Conservation (phyloP, 2,113 vertebrate genomes). For the Ictidomys tridecemlineatus region DNA sequence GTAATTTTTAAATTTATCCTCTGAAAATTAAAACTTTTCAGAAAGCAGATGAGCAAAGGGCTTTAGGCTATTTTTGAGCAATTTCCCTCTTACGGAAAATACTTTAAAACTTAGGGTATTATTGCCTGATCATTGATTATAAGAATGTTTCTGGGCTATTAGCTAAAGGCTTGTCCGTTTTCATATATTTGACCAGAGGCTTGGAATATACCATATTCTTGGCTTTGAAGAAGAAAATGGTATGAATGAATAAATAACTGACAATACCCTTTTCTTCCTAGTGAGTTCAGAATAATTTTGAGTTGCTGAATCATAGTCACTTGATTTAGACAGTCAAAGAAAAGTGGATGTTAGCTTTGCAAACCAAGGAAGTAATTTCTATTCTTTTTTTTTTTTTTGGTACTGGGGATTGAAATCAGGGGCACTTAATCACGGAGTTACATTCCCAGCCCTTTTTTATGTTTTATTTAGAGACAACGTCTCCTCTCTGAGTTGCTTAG, state of each 20-base stretch:
- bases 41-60: background rate
- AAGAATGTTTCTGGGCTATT: background rate
- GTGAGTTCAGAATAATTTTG: conserved; percentile 46
- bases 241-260: background rate
- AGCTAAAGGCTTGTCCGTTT: conserved; percentile 16
- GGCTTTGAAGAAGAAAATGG: conserved; percentile 45
- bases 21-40: conserved; percentile 54
- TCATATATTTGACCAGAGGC: conserved; percentile 12
- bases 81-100: conserved; percentile 45
- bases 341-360: conserved; percentile 7
- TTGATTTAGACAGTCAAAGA: conserved; percentile 32
- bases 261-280: background rate
- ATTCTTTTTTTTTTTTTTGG: background rate
- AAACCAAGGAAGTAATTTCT: conserved; percentile 16
- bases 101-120: conserved; percentile 38
- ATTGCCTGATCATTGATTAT: background rate
- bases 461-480: too few species aligned
- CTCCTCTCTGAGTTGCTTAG: too few species aligned
- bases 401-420: too few species aligned
- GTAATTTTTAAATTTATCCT: conserved; percentile 10
- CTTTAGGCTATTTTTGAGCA: background rate
- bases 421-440: too few species aligned
- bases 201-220: conserved; percentile 9
- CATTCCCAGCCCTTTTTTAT: too few species aligned
- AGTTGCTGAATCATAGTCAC: conserved; percentile 44